These are phyloP conservation scores for Drosophila anomalata DNA, from an alignment of 2,888 invertebrate species.

Conservation along the genomic window DNA sequence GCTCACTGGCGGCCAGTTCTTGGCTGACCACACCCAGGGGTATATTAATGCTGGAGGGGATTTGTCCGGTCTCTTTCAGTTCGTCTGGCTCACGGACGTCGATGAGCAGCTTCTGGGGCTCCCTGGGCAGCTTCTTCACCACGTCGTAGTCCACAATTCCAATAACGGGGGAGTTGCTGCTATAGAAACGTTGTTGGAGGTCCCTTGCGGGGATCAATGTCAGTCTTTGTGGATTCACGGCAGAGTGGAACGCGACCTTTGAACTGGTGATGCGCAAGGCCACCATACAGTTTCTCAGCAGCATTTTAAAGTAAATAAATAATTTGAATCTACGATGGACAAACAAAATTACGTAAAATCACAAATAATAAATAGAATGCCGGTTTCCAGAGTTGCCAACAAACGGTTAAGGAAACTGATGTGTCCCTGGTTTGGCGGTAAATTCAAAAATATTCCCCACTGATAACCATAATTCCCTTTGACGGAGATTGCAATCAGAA, in stretches of 20 bases:
- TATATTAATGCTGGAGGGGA: constrained; percentile 91
- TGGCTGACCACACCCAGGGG: constrained; percentile 85
- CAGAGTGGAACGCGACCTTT: neutral
- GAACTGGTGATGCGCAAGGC: constrained; percentile 9
- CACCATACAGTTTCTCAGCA: constrained; percentile 29
- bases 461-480: neutral
- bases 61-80: constrained; percentile 88
- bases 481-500: constrained; percentile 6
- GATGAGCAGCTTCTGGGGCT: constrained; percentile 86
- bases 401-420: too few relatives aligned
- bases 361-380: constrained; percentile 21
- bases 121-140: constrained; percentile 84
- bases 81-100: constrained; percentile 92
- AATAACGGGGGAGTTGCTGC: constrained; percentile 29
- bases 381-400: constrained; percentile 40
- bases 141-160: constrained; percentile 63
- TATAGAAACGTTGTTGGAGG: constrained; percentile 15
- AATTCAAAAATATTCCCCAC: neutral
- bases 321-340: constrained; percentile 2
- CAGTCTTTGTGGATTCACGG: neutral
- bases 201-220: neutral
- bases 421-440: neutral
- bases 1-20: constrained; percentile 64
- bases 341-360: constrained; percentile 59
- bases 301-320: constrained; percentile 25